These are phyloP conservation scores for Falcaria lacertinaria DNA, from an alignment of 2,888 invertebrate species.

Conservation along the genomic window DNA sequence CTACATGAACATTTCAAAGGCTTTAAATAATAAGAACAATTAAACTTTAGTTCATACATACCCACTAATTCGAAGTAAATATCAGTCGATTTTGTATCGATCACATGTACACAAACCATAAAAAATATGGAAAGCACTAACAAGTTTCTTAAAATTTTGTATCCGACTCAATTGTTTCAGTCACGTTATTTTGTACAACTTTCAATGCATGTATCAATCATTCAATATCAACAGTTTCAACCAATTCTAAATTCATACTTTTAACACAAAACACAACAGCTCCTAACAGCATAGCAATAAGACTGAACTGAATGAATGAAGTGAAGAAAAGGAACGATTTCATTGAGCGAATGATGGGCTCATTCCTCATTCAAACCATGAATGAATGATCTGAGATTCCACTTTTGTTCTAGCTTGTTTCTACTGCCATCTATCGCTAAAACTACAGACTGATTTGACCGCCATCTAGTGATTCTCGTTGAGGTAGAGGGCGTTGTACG, in stretches of 20 bases:
- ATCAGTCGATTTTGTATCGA: constrained; percentile 50
- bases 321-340: constrained; percentile 25
- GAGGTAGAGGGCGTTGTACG: no score
- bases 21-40: constrained; percentile 19
- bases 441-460: no score
- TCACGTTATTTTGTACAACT: constrained; percentile 1
- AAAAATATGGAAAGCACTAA: constrained; percentile 23
- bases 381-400: constrained; percentile 8
- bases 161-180: no score
- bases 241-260: constrained; percentile 25
- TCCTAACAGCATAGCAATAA: constrained; percentile 22
- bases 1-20: neutral
- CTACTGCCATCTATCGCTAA: no score
- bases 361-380: constrained; percentile 2
- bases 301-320: constrained; percentile 33
- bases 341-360: constrained; percentile 22
- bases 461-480: no score
- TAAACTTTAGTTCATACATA: constrained; percentile 62
- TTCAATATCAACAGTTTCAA: constrained; percentile 23
- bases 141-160: constrained; percentile 10
- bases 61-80: constrained; percentile 48
- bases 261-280: constrained; percentile 31
- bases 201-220: neutral
- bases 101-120: constrained; percentile 64
- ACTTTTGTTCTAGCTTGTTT: no score